Base-by-base conservation (phyloP, 1,140 invertebrate species). In the Heliconius nattereri region DNA sequence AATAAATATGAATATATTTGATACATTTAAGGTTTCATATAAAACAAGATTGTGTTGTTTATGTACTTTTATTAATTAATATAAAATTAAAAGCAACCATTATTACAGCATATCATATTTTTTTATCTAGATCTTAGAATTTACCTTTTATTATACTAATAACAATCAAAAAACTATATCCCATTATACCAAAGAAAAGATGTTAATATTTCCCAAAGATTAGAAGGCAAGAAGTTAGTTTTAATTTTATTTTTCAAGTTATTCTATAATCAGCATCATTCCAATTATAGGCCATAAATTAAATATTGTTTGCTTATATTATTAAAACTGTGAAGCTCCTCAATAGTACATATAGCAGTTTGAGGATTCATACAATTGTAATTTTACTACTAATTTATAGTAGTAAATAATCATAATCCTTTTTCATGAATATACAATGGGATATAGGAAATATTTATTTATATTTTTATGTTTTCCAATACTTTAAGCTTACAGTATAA, bases 31-130 rank as follows among this genome's bases (percentile, higher is more conserved):
- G 60, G 60, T 66, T 66, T 6, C 26, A 66, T 66, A 75, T 71
- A 40, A 79, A 84, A 76, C 71, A 78, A 81, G 29, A 79, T 78
- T 79, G 19, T 81, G 54, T 60, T 80, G 60, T 83, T 66, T 66
- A 66, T 66, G 71, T 54, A 81, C 82, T 84, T 82, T 78, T 89
- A 82, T 92, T 94, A 92, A 91, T 94, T 91, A 82, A 92, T 93
- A 94, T 89, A 94, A 94, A 94, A 92, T 92, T 91, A 93, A 86
- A 93, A 94, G 91, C 91, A 92, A 93, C 90, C 89, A 92, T 91
- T 91, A 91, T 92, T 93, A 94, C 90, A 94, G 91, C 89, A 83
- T 91, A 94, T 89, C 81, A 83, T 85, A 87, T 88, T 89, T 85
- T 84, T 83, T 87, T 88, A 89, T 84, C 80, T 87, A 89, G 85